Evolutionary conservation across 2,888 invertebrate genomes (phyloP), one percentile per base, ranked within the genome.

Genomic region (Adelphocoris suturalis): DNA sequence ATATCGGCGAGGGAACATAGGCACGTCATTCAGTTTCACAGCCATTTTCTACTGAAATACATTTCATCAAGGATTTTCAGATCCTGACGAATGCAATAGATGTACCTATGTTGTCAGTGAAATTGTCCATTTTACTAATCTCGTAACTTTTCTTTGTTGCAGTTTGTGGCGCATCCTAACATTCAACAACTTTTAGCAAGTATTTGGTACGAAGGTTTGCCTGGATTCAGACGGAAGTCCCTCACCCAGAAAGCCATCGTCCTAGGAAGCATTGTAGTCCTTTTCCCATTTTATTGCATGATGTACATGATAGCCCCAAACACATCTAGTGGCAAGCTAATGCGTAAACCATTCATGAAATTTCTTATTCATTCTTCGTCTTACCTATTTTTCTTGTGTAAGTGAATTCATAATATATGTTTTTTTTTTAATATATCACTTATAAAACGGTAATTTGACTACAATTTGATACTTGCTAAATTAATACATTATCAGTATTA

Each of bases 341-440:
- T 98, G 96, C 95, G 97, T 92, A 97, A 98, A 93, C 99, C 99
- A 0, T 99, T 99, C 93, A 98, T 99, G 96, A 99, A 99, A 94
- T 99, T 99, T 93, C 95, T 99, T 92, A 97, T 98, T 88, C 98
- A 99, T 93, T 98, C 98, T 11, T 97, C 98, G 0, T 98, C 98
- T 16, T 99, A 99, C 93, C 94, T 98, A 91, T 97, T 98, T 94
- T 99, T 99, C 93, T 94, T 99, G 91, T 94, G 99, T 99, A 94
- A 96, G 97, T 86, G 28, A 46, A n/a, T 75, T 68, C 9, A 12
- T 9, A 68, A 68, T 19, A n/a, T n/a, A n/a, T n/a, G n/a, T n/a
- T n/a, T n/a, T 37, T 37, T 37, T 37, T 37, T 37, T 37, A 37
- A 37, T 37, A 37, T 37, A 37, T 37, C 3, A 37, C 37, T 37